Percentiles rank a stretch among this genome's conserved stretches.
Conservation (phyloP, 2,888 invertebrate genomes). For the Rhingia campestris region DNA sequence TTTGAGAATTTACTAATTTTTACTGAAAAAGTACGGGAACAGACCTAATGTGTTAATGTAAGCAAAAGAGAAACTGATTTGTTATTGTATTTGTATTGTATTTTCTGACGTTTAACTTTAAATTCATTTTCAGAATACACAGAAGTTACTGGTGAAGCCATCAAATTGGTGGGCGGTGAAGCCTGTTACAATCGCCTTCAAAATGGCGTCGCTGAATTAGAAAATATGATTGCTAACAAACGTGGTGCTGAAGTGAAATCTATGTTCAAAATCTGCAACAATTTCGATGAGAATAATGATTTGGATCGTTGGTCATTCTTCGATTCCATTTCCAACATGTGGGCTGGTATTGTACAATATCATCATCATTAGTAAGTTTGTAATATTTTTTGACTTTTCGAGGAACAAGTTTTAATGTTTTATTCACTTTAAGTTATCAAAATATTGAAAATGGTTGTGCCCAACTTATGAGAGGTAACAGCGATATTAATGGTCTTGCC, state of each 20-base stretch:
- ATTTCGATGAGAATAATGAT: conserved; percentile 78
- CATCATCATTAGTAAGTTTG: conserved; percentile 65
- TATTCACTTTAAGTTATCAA: too few species aligned
- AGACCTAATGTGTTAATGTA: too few species aligned
- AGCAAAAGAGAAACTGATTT: too few species aligned
- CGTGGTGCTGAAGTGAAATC: conserved; percentile 78
- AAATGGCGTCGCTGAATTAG: conserved; percentile 79
- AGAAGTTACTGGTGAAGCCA: conserved; percentile 80
- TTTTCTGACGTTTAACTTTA: background rate
- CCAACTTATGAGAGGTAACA: too few species aligned
- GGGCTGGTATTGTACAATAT: conserved; percentile 79
- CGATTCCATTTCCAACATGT: conserved; percentile 79
- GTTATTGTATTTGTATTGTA: too few species aligned
- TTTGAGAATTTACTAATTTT: too few species aligned
- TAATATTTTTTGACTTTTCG: too few species aligned
- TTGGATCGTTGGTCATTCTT: conserved; percentile 80
- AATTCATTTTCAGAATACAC: conserved; percentile 79
- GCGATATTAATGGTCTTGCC: too few species aligned
- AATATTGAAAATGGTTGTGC: too few species aligned
- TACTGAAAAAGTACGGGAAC: too few species aligned
- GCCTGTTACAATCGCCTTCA: conserved; percentile 79
- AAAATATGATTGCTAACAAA: conserved; percentile 77
- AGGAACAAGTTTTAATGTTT: too few species aligned
- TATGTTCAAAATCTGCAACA: conserved; percentile 79
- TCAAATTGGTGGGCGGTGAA: conserved; percentile 78